These are phyloP conservation scores for Trypoxylus dichotomus DNA, from an alignment of 1,140 invertebrate genomes.

Conservation along the genomic window DNA sequence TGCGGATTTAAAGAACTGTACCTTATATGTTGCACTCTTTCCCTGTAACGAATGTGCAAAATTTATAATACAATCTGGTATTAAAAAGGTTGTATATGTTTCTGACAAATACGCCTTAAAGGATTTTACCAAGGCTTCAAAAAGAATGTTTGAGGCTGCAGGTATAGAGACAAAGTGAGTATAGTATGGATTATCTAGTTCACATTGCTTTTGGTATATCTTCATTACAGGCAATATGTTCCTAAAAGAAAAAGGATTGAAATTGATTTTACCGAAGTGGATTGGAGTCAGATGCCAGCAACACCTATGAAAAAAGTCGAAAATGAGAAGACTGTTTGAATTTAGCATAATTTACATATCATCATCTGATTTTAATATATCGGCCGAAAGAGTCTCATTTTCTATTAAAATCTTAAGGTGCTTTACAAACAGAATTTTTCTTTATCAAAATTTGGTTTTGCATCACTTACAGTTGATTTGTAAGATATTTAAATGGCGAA, in stretches of 20 bases:
- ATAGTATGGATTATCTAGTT: too few species aligned
- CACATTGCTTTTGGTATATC: slow-evolving; percentile 8
- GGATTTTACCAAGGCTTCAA: slow-evolving; percentile 69
- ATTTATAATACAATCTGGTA: slow-evolving; percentile 94
- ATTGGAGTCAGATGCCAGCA: slow-evolving; percentile 57
- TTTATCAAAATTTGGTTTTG: too few species aligned
- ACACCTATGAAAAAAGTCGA: slow-evolving; percentile 43
- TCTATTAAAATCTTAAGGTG: too few species aligned
- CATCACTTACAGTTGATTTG: too few species aligned
- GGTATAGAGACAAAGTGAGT: slow-evolving; percentile 65
- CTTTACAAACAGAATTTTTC: too few species aligned
- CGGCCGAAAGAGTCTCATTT: too few species aligned
- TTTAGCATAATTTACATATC: too few species aligned
- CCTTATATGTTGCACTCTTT: slow-evolving; percentile 85
- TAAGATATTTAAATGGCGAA: too few species aligned
- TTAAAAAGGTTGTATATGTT: slow-evolving; percentile 77
- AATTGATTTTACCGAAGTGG: slow-evolving; percentile 68
- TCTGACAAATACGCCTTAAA: slow-evolving; percentile 79
- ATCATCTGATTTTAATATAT: too few species aligned
- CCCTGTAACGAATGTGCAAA: slow-evolving; percentile 98
- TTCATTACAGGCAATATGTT: slow-evolving; percentile 64
- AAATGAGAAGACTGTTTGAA: background rate
- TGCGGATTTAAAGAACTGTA: slow-evolving; percentile 74
- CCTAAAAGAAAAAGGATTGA: slow-evolving; percentile 65
- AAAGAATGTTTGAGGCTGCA: slow-evolving; percentile 77